Evolutionary conservation across 2,113 vertebrate species (phyloP).

Genomic region (Nibea albiflora): DNA sequence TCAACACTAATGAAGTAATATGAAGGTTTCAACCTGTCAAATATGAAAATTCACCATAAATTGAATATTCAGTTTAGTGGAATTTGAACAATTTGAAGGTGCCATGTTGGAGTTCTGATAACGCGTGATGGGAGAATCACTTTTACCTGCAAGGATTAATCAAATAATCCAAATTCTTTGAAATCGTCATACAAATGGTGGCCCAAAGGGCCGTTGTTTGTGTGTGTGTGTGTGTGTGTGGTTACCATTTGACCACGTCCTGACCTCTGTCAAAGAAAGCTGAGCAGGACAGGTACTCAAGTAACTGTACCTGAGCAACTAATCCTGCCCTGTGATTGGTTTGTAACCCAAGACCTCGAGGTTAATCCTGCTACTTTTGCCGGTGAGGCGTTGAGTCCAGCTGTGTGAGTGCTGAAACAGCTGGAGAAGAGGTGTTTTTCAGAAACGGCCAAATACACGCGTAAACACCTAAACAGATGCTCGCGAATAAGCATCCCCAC

Average conservation of each 20-base stretch:
- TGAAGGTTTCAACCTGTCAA: not conserved
- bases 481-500: not conserved
- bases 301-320: conserved; percentile 75
- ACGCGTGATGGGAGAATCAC: not conserved
- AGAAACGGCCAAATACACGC: not conserved
- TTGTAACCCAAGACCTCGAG: conserved; percentile 67
- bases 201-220: not conserved
- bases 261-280: conserved; percentile 62
- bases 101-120: not conserved
- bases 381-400: conserved; percentile 37
- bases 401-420: conserved; percentile 14
- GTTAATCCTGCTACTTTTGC: conserved; percentile 65
- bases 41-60: not conserved
- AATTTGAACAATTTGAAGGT: not conserved
- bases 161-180: not conserved
- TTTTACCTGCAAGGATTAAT: not conserved
- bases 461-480: conserved; percentile 27
- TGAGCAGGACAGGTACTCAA: conserved; percentile 63
- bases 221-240: conserved; percentile 2
- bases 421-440: conserved; percentile 6
- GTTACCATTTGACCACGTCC: conserved; percentile 60
- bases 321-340: conserved; percentile 76
- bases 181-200: not conserved
- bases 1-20: not conserved
- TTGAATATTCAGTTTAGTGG: too few relatives aligned